Evolutionary conservation across 1,140 invertebrate genomes (phyloP).

Genomic region (Cydia strobilella): DNA sequence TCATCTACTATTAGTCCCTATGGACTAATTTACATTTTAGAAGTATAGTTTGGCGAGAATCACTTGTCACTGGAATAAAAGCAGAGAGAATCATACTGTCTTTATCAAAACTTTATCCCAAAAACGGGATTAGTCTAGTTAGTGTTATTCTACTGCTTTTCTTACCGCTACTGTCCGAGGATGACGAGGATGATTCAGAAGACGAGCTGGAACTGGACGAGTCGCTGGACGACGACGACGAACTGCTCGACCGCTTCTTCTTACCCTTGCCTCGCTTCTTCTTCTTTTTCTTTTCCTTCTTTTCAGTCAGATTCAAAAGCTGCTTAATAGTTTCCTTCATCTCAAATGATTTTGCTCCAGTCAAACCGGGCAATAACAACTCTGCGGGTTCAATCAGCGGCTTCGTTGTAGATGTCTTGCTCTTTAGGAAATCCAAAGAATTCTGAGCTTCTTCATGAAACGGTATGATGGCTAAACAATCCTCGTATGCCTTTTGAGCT

Average conservation of each 20-base stretch:
- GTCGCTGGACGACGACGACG: slow-evolving; percentile 84
- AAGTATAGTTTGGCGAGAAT: no score
- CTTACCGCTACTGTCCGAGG: slow-evolving; percentile 79
- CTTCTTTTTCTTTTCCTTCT: slow-evolving; percentile 87
- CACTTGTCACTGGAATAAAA: no score
- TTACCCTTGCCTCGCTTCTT: slow-evolving; percentile 87
- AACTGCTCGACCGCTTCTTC: slow-evolving; percentile 84
- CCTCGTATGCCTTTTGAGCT: slow-evolving; percentile 90
- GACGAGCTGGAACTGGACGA: slow-evolving; percentile 83
- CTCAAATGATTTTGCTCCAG: slow-evolving; percentile 80
- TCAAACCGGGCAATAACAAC: slow-evolving; percentile 80
- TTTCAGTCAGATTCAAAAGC: slow-evolving; percentile 80
- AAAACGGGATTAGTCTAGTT: neutral
- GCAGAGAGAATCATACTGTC: no score
- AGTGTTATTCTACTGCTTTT: neutral
- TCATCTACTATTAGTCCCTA: no score
- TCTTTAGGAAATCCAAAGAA: slow-evolving; percentile 88
- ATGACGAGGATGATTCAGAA: slow-evolving; percentile 83
- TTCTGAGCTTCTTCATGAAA: slow-evolving; percentile 92
- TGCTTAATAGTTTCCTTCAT: slow-evolving; percentile 85
- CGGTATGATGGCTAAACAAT: slow-evolving; percentile 89
- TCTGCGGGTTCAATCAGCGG: slow-evolving; percentile 82
- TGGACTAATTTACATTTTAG: no score
- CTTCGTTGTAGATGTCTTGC: slow-evolving; percentile 81
- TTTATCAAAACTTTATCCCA: no score